Evolutionary conservation across 2,797 vertebrate species (phyloP), one percentile per base, ranked within the genome.

Genomic region (Phrynocephalus forsythii): DNA sequence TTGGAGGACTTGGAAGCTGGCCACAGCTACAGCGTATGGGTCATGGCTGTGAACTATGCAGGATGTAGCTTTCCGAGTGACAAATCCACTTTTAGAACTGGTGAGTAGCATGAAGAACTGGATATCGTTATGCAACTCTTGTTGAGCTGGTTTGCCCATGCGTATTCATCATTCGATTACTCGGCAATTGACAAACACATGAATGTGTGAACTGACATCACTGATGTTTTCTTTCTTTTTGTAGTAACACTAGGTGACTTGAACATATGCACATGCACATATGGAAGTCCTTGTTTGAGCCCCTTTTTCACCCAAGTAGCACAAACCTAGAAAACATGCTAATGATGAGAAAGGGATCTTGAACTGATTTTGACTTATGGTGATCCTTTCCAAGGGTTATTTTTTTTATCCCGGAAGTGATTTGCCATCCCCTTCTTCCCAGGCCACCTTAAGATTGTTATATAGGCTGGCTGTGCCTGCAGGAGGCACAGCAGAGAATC

Each of bases 1-100:
- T 97, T 99, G 95, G 99, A 99, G 94, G 98, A 99, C 90, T 93
- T 99, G 94, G 98, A 99, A 88, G 97, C 99, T 33, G 98, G 98
- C 94, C 97, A 87, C 93, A 97, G 95, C 85, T 99, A 99, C 94
- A 97, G 98, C 87, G 98, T 99, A 85, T 99, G 99, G 98, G 97
- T 99, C 92, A 99, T 99, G 98, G 98, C 98, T 69, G 98, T 99
- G 95, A 99, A 99, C 94, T 97, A 98, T 87, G 97, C 98, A 0
- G 99, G 99, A 89, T 99, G 98, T 94, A 99, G 98, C 90, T 96
- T 99, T 92, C 98, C 99, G 87, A 99, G 98, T 50, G 98, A 98
- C 90, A 98, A 98, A 93, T 96, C 97, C 5, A 24, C 95, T 95
- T 99, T 99, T 96, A 98, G 94, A 96, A 99, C 99, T 1, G 98